These are phyloP conservation scores for Pedetes capensis DNA, from an alignment of 2,113 vertebrate genomes.

Conservation along the genomic window DNA sequence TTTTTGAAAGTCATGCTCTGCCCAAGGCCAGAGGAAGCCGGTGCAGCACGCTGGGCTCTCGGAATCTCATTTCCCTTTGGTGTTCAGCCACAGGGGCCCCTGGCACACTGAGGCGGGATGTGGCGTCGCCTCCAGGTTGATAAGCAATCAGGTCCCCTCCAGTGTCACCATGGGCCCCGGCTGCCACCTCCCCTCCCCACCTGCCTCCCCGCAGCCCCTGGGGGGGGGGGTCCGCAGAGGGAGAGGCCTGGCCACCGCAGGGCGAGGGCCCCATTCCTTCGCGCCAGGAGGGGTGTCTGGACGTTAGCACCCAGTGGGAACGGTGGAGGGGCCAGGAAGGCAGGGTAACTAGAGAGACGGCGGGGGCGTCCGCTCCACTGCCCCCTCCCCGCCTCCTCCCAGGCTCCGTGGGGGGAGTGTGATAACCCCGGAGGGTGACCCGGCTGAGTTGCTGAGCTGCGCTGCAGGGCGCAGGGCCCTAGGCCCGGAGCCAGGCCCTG, in stretches of 20 bases:
- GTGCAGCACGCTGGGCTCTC: neutral
- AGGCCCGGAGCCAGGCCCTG: neutral
- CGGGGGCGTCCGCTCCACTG: neutral
- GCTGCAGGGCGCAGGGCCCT: neutral
- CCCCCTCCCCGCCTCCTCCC: neutral
- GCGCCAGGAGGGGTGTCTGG: neutral
- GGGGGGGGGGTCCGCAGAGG: neutral
- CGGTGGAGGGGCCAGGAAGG: neutral
- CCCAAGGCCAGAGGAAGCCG: neutral
- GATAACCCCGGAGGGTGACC: neutral
- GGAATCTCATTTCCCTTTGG: neutral
- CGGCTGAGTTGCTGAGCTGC: neutral
- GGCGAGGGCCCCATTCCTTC: neutral
- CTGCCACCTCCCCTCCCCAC: neutral
- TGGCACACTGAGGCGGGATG: neutral
- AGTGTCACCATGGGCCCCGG: neutral
- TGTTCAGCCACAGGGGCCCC: neutral
- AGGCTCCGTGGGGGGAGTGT: neutral
- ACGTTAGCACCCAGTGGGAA: neutral
- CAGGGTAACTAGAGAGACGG: neutral
- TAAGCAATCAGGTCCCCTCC: neutral
- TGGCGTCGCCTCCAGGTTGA: neutral
- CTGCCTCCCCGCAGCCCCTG: neutral
- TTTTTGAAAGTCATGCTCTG: conserved; percentile 58
- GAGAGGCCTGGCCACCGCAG: neutral